Conservation (phyloP, 37 sponge, comb jelly and placozoan species). For the Dysidea cf. avara region DNA sequence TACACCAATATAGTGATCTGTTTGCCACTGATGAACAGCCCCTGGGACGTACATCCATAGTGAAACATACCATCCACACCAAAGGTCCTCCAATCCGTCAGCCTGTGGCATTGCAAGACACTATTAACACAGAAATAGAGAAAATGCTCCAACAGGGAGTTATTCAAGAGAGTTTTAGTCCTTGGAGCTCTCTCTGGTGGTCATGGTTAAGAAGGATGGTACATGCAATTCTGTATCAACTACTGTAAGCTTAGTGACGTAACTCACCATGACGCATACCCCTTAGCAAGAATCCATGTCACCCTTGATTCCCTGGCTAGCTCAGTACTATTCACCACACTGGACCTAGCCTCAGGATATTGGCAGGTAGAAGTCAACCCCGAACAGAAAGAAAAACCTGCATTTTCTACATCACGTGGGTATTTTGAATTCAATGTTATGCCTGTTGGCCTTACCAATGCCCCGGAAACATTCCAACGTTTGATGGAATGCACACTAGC, state of each 20-base stretch:
- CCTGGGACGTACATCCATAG: conserved; percentile 5
- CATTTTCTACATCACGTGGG: conserved; percentile 49
- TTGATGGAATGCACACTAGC: conserved; percentile 34
- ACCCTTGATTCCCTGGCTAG: conserved; percentile 44
- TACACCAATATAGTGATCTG: neutral
- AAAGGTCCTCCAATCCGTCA: conserved; percentile 25
- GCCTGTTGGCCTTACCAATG: conserved; percentile 55
- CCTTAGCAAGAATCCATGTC: conserved; percentile 53
- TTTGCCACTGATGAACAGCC: neutral
- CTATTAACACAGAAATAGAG: conserved; percentile 7
- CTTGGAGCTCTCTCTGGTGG: neutral
- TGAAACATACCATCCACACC: conserved; percentile 22
- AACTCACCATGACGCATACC: conserved; percentile 47
- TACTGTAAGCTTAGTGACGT: conserved; percentile 46
- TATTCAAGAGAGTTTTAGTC: neutral
- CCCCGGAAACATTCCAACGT: conserved; percentile 49
- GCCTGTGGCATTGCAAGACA: conserved; percentile 4
- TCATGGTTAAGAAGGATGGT: conserved; percentile 5
- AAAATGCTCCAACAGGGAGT: neutral
- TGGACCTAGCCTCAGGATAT: conserved; percentile 58
- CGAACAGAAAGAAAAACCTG: conserved; percentile 43
- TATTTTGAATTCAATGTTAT: conserved; percentile 57
- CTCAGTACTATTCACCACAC: conserved; percentile 34
- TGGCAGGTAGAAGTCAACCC: conserved; percentile 56
- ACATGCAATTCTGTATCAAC: conserved; percentile 44